Percentiles rank a stretch among this genome's conserved stretches.
Evolutionary conservation across 2,113 vertebrate species (phyloP).

Genomic region (Choloepus hoffmanni): DNA sequence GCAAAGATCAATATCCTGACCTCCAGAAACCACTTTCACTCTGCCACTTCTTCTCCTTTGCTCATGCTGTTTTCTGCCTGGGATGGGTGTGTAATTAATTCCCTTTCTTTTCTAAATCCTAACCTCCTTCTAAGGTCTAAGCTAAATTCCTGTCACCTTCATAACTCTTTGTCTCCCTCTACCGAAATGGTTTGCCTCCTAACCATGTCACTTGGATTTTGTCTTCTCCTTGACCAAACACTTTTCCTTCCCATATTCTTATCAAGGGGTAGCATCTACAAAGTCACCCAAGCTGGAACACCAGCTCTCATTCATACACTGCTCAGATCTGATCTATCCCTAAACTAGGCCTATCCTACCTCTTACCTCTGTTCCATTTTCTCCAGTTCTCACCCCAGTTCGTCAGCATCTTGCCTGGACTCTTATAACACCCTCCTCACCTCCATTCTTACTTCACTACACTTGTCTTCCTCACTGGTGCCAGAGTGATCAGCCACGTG

Average conservation of each 20-base stretch:
- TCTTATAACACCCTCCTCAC: no score
- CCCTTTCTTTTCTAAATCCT: not conserved
- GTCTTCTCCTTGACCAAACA: not conserved
- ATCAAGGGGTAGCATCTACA: no score
- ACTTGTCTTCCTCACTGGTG: not conserved
- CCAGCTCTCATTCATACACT: not conserved
- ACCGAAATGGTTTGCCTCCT: not conserved
- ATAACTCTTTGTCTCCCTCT: not conserved
- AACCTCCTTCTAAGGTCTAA: not conserved
- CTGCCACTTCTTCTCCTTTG: not conserved
- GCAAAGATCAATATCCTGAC: fast-evolving
- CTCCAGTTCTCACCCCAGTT: not conserved
- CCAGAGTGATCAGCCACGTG: not conserved
- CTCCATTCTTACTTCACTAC: not conserved
- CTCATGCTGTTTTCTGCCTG: not conserved
- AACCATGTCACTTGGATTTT: not conserved
- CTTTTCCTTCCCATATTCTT: not conserved
- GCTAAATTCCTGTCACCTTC: not conserved
- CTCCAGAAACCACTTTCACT: not conserved
- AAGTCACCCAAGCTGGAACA: not conserved
- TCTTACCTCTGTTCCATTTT: not conserved
- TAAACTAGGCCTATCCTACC: not conserved
- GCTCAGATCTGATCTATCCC: not conserved
- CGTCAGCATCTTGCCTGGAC: not conserved
- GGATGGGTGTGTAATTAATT: not conserved